Conservation (phyloP, 2,797 vertebrate species). For the Sarcoramphus papa region DNA sequence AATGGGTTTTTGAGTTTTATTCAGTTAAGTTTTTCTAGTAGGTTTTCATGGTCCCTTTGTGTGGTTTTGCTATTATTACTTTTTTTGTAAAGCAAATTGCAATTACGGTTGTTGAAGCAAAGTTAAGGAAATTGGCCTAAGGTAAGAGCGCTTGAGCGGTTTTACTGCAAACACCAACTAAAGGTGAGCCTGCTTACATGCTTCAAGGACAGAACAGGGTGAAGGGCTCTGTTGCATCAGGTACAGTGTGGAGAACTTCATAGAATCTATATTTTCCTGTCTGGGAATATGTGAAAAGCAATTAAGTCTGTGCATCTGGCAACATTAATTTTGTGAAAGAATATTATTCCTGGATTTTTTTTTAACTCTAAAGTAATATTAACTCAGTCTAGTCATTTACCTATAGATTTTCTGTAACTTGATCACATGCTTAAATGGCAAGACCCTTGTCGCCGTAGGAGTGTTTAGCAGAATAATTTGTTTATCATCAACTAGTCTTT, state of each 20-base stretch:
- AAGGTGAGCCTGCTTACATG: not conserved
- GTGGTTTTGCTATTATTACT: not conserved
- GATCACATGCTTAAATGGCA: not conserved
- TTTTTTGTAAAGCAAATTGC: not conserved
- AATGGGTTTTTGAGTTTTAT: not conserved
- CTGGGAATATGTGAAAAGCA: not conserved
- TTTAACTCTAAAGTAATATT: not conserved
- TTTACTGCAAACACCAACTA: not conserved
- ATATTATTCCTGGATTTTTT: not conserved
- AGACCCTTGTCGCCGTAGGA: not conserved
- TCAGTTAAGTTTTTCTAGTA: not conserved
- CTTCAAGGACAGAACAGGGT: not conserved
- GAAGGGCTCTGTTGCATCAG: not conserved
- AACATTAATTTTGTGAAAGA: not conserved
- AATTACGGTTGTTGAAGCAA: not conserved
- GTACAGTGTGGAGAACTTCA: not conserved
- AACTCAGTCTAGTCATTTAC: not conserved
- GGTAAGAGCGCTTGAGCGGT: not conserved
- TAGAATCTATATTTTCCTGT: not conserved
- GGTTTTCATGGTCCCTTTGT: not conserved
- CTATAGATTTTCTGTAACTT: not conserved
- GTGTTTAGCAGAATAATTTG: not conserved
- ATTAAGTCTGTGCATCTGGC: not conserved
- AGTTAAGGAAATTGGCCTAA: not conserved
- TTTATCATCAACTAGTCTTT: not conserved